A percentile compares a stretch with the other conserved stretches of the same genome.
phyloP scores from a whole-genome alignment of 2,113 vertebrate species.

The Paralichthys olivaceus region DNA sequence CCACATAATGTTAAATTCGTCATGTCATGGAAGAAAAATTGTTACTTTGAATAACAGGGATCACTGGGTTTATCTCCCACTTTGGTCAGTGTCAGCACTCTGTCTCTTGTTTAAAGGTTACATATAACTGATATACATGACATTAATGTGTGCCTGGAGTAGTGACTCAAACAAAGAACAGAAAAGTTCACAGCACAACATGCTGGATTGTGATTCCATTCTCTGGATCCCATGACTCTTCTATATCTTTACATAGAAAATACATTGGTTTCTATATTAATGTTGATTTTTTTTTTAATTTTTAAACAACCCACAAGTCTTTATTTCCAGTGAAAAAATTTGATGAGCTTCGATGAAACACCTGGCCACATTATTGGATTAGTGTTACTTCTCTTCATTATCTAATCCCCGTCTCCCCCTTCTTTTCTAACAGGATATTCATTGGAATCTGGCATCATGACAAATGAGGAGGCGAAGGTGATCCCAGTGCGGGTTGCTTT shows the following conservation, averaged over 20 bases:
- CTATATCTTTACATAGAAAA: neutral
- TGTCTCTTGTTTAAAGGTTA: too few species aligned
- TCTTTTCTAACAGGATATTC: neutral
- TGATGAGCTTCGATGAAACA: neutral
- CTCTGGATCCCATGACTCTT: neutral
- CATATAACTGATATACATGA: too few species aligned
- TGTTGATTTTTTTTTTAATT: neutral
- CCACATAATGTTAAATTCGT: too few species aligned
- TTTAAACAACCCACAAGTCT: too few species aligned
- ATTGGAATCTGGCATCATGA: constrained; percentile 67
- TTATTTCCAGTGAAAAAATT: neutral
- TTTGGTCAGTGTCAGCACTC: too few species aligned
- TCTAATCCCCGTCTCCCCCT: neutral
- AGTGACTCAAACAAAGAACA: too few species aligned
- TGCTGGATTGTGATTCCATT: neutral
- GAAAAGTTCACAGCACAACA: neutral
- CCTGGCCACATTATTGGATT: too few species aligned
- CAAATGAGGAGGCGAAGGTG: constrained; percentile 85
- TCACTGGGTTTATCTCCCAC: too few species aligned
- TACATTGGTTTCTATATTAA: neutral
- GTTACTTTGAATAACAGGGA: too few species aligned
- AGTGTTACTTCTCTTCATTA: neutral
- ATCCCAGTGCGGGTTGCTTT: constrained; percentile 94
- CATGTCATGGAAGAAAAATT: too few species aligned
- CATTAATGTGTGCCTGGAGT: too few species aligned